Evolutionary conservation across 2,888 invertebrate species (phyloP).

Genomic region (Charanyca ferruginea): DNA sequence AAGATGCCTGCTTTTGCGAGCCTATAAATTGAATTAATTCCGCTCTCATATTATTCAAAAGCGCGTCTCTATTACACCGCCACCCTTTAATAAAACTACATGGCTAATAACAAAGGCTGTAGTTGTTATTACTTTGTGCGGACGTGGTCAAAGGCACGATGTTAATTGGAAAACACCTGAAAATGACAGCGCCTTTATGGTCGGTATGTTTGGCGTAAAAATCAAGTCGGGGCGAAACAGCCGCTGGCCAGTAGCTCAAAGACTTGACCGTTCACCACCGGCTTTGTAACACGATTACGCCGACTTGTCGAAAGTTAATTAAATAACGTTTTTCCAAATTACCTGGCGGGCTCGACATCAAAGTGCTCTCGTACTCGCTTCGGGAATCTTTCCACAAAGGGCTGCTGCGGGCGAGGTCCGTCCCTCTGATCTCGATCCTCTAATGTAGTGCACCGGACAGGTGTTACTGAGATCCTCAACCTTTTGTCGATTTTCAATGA

Average conservation of each 20-base stretch:
- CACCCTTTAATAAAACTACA: constrained; percentile 82
- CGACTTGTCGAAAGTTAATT: constrained; percentile 91
- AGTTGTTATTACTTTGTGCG: constrained; percentile 82
- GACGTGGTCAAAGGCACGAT: constrained; percentile 88
- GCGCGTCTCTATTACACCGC: constrained; percentile 77
- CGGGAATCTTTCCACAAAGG: constrained; percentile 87
- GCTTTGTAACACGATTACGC: constrained; percentile 91
- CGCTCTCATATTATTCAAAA: constrained; percentile 61
- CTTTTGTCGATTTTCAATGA: constrained; percentile 73
- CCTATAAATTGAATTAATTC: constrained; percentile 49
- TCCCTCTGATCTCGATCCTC: constrained; percentile 77
- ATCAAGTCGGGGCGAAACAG: constrained; percentile 82
- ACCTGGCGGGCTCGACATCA: constrained; percentile 87
- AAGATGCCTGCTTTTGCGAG: too few relatives aligned
- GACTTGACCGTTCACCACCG: constrained; percentile 87
- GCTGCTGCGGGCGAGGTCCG: constrained; percentile 83
- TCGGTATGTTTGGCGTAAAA: constrained; percentile 88
- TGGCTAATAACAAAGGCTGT: constrained; percentile 82
- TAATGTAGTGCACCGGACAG: constrained; percentile 80
- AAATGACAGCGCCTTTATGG: constrained; percentile 89
- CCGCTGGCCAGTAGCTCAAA: constrained; percentile 79
- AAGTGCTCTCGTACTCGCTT: constrained; percentile 82
- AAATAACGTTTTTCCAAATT: constrained; percentile 91
- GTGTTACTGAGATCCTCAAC: constrained; percentile 76
- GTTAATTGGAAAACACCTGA: constrained; percentile 91